phyloP scores from a whole-genome alignment of 2,797 vertebrate species.

The Lepilemur septentrionalis region DNA sequence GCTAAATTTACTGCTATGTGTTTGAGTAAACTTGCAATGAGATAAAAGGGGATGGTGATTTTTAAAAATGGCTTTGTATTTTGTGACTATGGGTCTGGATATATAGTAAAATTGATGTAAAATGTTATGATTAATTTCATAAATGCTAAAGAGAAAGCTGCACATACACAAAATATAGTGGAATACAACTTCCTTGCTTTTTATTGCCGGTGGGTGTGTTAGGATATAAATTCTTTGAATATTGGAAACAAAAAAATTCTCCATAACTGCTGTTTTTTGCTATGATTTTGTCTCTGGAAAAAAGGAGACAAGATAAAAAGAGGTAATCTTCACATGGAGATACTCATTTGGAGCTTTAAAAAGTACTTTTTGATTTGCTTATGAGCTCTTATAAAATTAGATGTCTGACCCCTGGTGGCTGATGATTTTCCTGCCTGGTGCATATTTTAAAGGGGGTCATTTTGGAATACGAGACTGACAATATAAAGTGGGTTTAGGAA shows the following conservation, averaged over 20 bases:
- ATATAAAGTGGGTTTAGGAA: background rate
- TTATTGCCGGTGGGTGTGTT: background rate
- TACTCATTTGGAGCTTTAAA: background rate
- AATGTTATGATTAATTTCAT: background rate
- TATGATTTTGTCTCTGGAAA: background rate
- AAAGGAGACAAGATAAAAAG: background rate
- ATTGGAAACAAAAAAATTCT: background rate
- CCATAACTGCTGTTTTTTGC: background rate
- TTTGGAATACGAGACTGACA: background rate
- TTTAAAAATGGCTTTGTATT: constrained; percentile 10
- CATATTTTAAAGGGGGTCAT: background rate
- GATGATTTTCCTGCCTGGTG: background rate
- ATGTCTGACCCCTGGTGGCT: background rate
- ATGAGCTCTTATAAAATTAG: background rate
- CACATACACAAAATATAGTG: background rate
- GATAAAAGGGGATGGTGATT: background rate
- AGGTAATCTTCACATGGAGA: background rate
- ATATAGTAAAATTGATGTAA: background rate
- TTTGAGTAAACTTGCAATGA: background rate
- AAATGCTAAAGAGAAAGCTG: background rate
- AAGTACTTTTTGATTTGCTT: background rate
- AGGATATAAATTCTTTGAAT: background rate
- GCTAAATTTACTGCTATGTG: background rate
- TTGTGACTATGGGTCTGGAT: background rate
- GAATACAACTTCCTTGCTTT: background rate